A percentile compares a stretch with the other conserved stretches of the same genome.
These are phyloP conservation scores for Ageneiosus marmoratus DNA, from an alignment of 2,113 vertebrate genomes.

Conservation along the genomic window DNA sequence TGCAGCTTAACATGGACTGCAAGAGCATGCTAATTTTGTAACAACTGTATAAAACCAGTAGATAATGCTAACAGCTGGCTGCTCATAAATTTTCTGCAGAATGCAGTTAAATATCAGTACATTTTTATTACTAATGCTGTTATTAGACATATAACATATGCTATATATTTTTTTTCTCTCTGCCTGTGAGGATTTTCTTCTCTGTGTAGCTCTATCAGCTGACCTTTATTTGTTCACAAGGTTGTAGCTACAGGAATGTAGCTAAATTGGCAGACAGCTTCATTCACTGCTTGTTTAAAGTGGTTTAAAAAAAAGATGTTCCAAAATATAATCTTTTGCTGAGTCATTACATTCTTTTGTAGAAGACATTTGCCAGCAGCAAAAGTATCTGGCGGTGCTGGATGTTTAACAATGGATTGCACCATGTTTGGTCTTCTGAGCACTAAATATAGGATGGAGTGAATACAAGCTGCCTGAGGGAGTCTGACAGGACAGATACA, in stretches of 20 bases:
- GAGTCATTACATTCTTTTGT: background rate
- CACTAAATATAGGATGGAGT: conserved; percentile 6
- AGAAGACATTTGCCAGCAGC: background rate
- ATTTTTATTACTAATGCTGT: too few relatives aligned
- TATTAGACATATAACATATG: too few relatives aligned
- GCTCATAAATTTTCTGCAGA: background rate
- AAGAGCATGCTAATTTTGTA: background rate
- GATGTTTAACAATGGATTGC: conserved; percentile 4
- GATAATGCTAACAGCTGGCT: background rate
- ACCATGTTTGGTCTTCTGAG: background rate
- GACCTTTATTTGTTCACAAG: background rate
- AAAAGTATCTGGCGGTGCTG: background rate
- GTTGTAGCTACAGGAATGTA: background rate
- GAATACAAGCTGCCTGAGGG: background rate
- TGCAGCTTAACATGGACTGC: background rate
- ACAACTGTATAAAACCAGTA: background rate
- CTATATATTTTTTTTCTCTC: background rate
- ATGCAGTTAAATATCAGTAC: background rate
- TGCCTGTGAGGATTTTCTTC: background rate
- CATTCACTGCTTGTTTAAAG: background rate
- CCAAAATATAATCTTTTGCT: background rate
- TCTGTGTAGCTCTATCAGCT: background rate
- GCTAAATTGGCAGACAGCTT: background rate
- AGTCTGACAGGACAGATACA: background rate
- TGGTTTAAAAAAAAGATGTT: background rate